These are phyloP conservation scores for Platycnemis pennipes DNA, from an alignment of 2,888 invertebrate species.

Conservation along the genomic window DNA sequence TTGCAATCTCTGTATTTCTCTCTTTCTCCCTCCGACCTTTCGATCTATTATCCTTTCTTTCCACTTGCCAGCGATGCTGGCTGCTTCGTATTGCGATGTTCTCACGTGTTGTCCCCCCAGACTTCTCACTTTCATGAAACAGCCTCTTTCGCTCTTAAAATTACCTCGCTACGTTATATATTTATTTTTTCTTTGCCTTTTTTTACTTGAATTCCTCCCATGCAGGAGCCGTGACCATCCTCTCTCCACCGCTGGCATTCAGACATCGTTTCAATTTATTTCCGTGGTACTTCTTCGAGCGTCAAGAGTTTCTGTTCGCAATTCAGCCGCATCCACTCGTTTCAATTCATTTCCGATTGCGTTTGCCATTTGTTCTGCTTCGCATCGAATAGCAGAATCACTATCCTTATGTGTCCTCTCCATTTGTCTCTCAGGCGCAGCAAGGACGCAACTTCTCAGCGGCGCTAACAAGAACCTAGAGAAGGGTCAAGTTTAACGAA, in stretches of 20 bases:
- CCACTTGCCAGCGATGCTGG: not conserved
- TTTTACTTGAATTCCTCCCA: not conserved
- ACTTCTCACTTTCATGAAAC: not conserved
- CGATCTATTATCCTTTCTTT: too few relatives aligned
- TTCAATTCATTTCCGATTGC: slow-evolving; percentile 10
- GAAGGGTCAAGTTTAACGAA: too few relatives aligned
- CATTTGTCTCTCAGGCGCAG: not conserved
- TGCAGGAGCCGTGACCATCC: not conserved
- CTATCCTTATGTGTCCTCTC: not conserved
- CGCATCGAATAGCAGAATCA: not conserved
- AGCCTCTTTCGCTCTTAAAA: not conserved
- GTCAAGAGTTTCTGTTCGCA: not conserved
- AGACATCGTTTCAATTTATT: not conserved
- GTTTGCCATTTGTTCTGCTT: not conserved
- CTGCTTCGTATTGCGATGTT: not conserved
- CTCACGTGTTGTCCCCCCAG: not conserved
- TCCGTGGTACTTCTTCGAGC: not conserved
- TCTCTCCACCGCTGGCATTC: not conserved
- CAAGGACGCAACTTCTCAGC: not conserved
- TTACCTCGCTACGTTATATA: not conserved
- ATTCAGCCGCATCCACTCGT: not conserved
- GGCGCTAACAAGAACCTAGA: not conserved
- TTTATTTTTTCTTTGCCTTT: not conserved
- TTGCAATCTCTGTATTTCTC: not conserved
- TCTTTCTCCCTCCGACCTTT: not conserved